Evolutionary conservation across 2,888 invertebrate species (phyloP), one percentile per base, ranked within the genome.

Genomic region (Chloroclystis v-ata): DNA sequence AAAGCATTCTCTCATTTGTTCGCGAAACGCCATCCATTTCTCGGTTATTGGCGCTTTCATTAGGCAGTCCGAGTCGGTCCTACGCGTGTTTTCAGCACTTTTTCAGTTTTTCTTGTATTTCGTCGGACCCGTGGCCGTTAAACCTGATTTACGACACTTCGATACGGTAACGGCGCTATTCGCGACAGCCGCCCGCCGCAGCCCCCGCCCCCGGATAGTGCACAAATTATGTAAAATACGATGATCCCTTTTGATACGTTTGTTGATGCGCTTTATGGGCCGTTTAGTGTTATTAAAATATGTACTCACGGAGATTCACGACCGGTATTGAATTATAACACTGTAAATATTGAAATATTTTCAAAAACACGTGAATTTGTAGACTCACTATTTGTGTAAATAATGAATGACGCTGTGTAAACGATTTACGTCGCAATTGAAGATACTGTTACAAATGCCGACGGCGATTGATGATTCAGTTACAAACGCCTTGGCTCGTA

Each of bases 141-240:
- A 52, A 47, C 54, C 26, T 56, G 54, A 61, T 61, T 57, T 61
- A 61, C 55, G 58, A 46, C 24, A 45, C 33, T 30, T 54, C 57
- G 49, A 52, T 54, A 51, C 44, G 35, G 53, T 46, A 38, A 47
- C 53, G 42, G 30, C n/a, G 41, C 40, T 50, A 49, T 49, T 52
- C 40, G 26, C 50, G 56, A 52, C 44, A 38, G 43, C 48, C 43
- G 35, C 13, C 28, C 25, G 30, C 37, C 32, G 32, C 41, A 8
- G 13, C 1, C 32, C 7, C 11, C 26, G 4, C 37, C 41, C 37
- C 28, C 38, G 32, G 14, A 14, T 14, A 33, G 10, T 16, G 10
- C 13, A 9, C 9, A 20, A 33, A 16, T 33, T 33, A 33, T 33
- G 33, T 33, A 33, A 33, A 33, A 16, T 33, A 33, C 33, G 33